phyloP scores from a whole-genome alignment of 2,888 invertebrate species.

The Heliconius cydno region DNA sequence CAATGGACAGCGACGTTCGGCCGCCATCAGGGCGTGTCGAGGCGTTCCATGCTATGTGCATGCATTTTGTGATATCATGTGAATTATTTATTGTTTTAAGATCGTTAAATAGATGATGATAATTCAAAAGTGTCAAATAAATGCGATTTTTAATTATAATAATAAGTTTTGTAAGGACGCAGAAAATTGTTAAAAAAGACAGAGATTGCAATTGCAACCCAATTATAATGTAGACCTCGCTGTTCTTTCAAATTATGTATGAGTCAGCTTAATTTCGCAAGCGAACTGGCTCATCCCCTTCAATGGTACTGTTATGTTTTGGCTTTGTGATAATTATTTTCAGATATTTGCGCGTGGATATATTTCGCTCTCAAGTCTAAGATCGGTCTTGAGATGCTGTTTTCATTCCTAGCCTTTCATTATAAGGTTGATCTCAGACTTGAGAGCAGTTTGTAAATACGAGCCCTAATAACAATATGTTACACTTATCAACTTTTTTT shows the following conservation, averaged over 20 bases:
- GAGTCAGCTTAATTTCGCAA: conserved; percentile 58
- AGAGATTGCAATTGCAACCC: conserved; percentile 8
- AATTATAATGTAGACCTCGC: conserved; percentile 53
- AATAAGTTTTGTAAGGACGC: conserved; percentile 14
- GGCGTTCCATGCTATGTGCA: conserved; percentile 61
- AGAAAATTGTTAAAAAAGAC: background rate
- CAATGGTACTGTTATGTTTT: conserved; percentile 47
- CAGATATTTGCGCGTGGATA: background rate
- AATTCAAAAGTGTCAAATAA: conserved; percentile 35
- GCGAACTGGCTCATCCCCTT: conserved; percentile 58
- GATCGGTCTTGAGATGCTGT: too few species aligned
- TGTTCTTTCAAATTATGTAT: conserved; percentile 49
- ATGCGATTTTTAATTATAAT: background rate
- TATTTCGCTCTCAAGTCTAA: background rate
- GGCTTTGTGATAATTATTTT: background rate
- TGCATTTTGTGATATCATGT: conserved; percentile 80
- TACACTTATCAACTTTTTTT: background rate
- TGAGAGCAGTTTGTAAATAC: too few species aligned
- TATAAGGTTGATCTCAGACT: too few species aligned
- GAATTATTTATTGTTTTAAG: conserved; percentile 68
- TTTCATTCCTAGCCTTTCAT: too few species aligned
- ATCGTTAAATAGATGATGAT: conserved; percentile 25
- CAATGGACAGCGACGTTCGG: conserved; percentile 65
- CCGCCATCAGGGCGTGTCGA: conserved; percentile 62
- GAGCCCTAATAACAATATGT: background rate